A percentile compares a stretch with the other conserved stretches of the same genome.
phyloP scores from a whole-genome alignment of 2,113 vertebrate genomes.

The Cavia porcellus region DNA sequence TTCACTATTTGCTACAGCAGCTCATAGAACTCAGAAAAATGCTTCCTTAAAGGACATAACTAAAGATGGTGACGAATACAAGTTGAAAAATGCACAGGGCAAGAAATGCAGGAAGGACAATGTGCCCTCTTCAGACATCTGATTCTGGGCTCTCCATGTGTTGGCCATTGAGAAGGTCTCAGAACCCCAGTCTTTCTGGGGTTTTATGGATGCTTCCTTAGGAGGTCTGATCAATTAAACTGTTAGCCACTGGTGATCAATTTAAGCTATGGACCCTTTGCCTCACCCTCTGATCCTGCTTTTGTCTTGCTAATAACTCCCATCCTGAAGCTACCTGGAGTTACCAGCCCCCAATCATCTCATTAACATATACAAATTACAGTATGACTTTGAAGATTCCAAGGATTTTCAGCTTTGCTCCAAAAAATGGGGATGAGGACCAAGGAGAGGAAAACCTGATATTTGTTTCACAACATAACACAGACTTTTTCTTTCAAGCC shows the following conservation, averaged over 20 bases:
- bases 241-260: neutral
- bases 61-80: neutral
- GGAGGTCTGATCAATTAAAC: neutral
- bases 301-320: neutral
- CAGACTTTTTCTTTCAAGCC: neutral
- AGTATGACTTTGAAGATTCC: neutral
- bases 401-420: neutral
- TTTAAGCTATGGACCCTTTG: neutral
- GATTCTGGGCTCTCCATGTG: neutral
- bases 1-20: neutral
- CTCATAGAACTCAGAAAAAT: neutral
- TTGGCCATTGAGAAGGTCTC: too few relatives aligned
- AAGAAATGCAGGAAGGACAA: too few relatives aligned
- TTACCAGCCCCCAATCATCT: neutral
- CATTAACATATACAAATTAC: neutral
- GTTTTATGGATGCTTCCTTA: neutral
- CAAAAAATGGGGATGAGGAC: neutral
- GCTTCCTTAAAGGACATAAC: neutral
- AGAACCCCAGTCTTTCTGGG: neutral
- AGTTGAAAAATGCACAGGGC: too few relatives aligned
- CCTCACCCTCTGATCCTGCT: neutral
- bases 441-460: neutral
- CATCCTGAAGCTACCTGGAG: neutral
- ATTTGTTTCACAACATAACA: neutral
- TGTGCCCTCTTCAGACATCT: neutral